Conservation (phyloP, 2,113 vertebrate genomes). For the Daubentonia madagascariensis region DNA sequence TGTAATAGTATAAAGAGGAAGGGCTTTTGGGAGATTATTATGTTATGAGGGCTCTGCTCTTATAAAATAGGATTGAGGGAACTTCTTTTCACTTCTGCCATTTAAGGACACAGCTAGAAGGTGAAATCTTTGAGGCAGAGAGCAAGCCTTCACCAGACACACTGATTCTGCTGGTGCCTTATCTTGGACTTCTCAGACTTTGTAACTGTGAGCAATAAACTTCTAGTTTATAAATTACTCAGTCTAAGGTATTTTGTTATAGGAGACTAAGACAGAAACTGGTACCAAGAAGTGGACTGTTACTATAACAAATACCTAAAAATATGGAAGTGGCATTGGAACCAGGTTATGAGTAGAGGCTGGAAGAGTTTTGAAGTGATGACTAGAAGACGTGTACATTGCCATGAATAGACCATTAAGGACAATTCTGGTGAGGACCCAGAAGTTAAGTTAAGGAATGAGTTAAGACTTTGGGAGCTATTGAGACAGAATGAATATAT, state of each 20-base stretch:
- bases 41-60: neutral
- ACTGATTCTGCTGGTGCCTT: neutral
- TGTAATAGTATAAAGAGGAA: neutral
- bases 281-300: too few species aligned
- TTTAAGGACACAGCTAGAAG: neutral
- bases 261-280: neutral
- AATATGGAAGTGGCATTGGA: too few species aligned
- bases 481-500: too few species aligned
- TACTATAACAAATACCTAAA: too few species aligned
- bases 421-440: too few species aligned
- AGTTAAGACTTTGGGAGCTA: too few species aligned
- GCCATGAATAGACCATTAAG: too few species aligned
- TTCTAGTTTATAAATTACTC: neutral
- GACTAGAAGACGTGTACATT: too few species aligned
- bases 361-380: too few species aligned
- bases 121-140: neutral
- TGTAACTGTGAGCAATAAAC: neutral
- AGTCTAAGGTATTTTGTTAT: neutral
- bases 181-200: neutral
- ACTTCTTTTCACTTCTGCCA: neutral
- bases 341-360: too few species aligned
- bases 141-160: neutral
- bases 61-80: neutral
- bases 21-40: neutral
- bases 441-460: too few species aligned